phyloP scores from a whole-genome alignment of 2,888 invertebrate genomes.

The Drosophila heteroneura region DNA sequence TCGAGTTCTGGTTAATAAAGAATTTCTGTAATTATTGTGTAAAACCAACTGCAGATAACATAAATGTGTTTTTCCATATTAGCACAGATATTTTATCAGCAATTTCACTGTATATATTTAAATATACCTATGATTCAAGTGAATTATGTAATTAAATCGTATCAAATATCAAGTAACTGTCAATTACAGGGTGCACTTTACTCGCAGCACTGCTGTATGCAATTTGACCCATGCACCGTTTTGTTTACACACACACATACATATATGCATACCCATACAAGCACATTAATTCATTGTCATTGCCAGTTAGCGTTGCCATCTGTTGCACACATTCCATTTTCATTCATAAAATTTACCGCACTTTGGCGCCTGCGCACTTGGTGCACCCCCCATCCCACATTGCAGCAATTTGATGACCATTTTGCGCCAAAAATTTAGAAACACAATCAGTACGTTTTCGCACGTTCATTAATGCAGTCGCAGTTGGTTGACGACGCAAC shows the following conservation, averaged over 20 bases:
- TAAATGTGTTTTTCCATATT: constrained; percentile 5
- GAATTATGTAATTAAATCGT: not conserved
- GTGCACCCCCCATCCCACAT: constrained; percentile 1
- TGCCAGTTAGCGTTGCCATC: constrained; percentile 55
- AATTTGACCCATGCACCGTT: constrained; percentile 1
- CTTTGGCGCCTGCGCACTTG: constrained; percentile 62
- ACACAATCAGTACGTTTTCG: constrained; percentile 70
- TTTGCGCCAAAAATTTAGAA: constrained; percentile 69
- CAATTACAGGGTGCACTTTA: constrained; percentile 1
- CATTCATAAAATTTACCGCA: constrained; percentile 64
- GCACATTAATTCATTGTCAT: constrained; percentile 43
- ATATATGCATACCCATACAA: not conserved
- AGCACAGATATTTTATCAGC: not conserved
- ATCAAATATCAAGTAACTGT: not conserved
- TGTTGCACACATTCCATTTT: constrained; percentile 61
- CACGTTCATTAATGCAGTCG: constrained; percentile 64
- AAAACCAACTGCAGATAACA: constrained; percentile 4
- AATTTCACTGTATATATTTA: not conserved
- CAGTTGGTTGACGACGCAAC: constrained; percentile 9
- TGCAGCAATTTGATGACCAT: constrained; percentile 14
- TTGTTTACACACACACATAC: not conserved
- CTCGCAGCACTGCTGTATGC: not conserved
- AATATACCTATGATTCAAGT: not conserved
- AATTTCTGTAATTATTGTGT: not conserved
- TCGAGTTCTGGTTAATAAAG: not conserved